A percentile compares a stretch with the other conserved stretches of the same genome.
phyloP scores from a whole-genome alignment of 2,888 invertebrate species.

The Phaedon cochleariae region DNA sequence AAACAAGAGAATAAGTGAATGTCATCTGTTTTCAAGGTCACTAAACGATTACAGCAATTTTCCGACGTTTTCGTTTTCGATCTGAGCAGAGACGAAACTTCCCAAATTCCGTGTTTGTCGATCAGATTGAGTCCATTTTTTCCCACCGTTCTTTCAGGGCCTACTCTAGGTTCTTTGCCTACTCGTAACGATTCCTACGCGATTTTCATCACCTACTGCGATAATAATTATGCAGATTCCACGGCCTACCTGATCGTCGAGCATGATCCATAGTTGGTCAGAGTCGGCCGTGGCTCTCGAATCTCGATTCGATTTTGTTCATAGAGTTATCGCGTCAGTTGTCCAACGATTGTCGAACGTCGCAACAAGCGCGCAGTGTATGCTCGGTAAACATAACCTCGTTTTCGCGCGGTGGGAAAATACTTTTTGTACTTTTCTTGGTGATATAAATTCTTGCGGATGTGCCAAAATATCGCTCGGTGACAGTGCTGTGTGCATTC shows the following conservation, averaged over 20 bases:
- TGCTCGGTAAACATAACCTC: slow-evolving; percentile 16
- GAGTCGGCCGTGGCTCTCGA: slow-evolving; percentile 36
- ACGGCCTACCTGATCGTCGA: slow-evolving; percentile 47
- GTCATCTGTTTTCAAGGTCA: too few species aligned
- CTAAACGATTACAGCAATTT: too few species aligned
- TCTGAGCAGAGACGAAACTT: too few species aligned
- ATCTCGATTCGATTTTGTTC: slow-evolving; percentile 46
- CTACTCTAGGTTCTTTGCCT: too few species aligned
- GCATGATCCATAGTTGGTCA: slow-evolving; percentile 52
- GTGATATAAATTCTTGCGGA: neutral
- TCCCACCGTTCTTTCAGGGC: too few species aligned
- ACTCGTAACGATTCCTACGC: slow-evolving; percentile 12
- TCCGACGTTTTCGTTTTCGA: too few species aligned
- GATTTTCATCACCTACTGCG: slow-evolving; percentile 33
- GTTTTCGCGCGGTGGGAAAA: neutral
- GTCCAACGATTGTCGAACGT: slow-evolving; percentile 47
- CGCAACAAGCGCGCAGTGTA: slow-evolving; percentile 44
- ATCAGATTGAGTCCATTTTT: neutral
- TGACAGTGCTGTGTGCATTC: neutral
- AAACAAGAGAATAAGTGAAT: too few species aligned
- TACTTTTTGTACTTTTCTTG: too few species aligned
- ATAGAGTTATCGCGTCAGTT: slow-evolving; percentile 52
- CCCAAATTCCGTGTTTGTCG: neutral
- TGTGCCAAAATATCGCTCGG: neutral
- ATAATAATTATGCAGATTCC: slow-evolving; percentile 32